Evolutionary conservation across 2,888 invertebrate species (phyloP).

Genomic region (Limnephilus marmoratus): DNA sequence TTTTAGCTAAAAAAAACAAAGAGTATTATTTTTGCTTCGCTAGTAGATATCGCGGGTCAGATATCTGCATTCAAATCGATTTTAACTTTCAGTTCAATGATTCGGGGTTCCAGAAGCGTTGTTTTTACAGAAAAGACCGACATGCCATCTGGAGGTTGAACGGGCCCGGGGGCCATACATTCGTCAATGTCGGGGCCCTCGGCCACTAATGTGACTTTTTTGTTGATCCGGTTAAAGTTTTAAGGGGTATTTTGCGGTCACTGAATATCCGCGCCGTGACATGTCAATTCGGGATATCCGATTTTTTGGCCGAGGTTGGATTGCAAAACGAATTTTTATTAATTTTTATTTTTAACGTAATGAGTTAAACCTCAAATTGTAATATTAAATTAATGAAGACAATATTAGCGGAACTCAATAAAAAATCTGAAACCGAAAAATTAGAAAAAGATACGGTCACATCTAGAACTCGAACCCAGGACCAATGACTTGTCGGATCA

Average conservation of each 20-base stretch:
- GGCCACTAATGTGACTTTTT: slow-evolving; percentile 58
- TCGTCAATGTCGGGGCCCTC: slow-evolving; percentile 53
- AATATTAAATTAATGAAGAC: too few relatives aligned
- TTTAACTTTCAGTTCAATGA: slow-evolving; percentile 55
- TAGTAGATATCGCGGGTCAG: neutral
- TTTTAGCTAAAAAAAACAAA: neutral
- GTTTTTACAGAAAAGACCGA: slow-evolving; percentile 37
- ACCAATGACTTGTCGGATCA: too few relatives aligned
- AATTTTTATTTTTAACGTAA: too few relatives aligned
- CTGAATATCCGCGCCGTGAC: slow-evolving; percentile 43
- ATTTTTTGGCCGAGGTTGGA: slow-evolving; percentile 30
- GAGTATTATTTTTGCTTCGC: neutral
- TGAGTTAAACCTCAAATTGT: too few relatives aligned
- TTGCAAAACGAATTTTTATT: neutral
- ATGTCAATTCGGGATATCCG: slow-evolving; percentile 49
- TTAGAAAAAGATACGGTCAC: too few relatives aligned
- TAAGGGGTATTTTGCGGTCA: slow-evolving; percentile 40
- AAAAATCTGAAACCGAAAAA: too few relatives aligned
- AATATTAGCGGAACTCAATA: too few relatives aligned
- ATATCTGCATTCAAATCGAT: slow-evolving; percentile 61
- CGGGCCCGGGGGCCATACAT: slow-evolving; percentile 49
- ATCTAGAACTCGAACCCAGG: too few relatives aligned
- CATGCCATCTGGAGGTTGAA: slow-evolving; percentile 45
- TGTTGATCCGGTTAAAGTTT: slow-evolving; percentile 56
- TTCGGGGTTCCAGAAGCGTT: slow-evolving; percentile 52